Percentiles rank a stretch among this genome's conserved stretches.
phyloP scores from a whole-genome alignment of 2,888 invertebrate species.

The Ochropleura leucogaster region DNA sequence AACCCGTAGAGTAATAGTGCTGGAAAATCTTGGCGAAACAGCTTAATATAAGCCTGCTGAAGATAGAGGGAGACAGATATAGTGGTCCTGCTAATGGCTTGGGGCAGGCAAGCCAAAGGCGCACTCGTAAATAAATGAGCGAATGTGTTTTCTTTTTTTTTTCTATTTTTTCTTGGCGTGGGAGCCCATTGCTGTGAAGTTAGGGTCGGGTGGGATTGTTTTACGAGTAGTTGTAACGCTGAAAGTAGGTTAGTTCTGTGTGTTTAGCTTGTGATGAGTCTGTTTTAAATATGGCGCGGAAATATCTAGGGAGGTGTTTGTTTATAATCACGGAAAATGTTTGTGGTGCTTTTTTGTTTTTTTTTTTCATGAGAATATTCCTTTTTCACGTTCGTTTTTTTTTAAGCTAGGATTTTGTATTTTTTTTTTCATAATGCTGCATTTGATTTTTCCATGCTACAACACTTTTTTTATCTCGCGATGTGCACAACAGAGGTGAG shows the following conservation, averaged over 20 bases:
- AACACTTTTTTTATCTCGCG: not conserved
- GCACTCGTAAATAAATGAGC: constrained; percentile 85
- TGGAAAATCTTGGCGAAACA: constrained; percentile 78
- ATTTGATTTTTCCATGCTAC: not conserved
- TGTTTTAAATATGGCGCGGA: constrained; percentile 55
- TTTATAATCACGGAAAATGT: constrained; percentile 28
- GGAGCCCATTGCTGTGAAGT: constrained; percentile 64
- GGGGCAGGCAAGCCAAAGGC: constrained; percentile 80
- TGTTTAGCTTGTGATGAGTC: constrained; percentile 56
- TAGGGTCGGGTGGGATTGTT: constrained; percentile 67
- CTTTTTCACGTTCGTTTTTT: not conserved
- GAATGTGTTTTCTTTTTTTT: constrained; percentile 78
- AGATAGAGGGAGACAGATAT: constrained; percentile 75
- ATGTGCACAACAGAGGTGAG: not conserved
- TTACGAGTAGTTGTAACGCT: constrained; percentile 67
- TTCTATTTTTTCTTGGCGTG: constrained; percentile 73
- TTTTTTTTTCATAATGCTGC: not conserved
- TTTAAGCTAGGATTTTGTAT: not conserved
- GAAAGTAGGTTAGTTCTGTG: constrained; percentile 70
- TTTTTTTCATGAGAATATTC: not conserved
- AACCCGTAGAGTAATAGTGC: constrained; percentile 76
- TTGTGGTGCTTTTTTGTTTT: not conserved
- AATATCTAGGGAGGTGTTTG: constrained; percentile 39
- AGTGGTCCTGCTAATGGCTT: constrained; percentile 82
- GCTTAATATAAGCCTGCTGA: constrained; percentile 71